phyloP scores from a whole-genome alignment of 2,888 invertebrate genomes.

The Disparrhopalites patrizii region DNA sequence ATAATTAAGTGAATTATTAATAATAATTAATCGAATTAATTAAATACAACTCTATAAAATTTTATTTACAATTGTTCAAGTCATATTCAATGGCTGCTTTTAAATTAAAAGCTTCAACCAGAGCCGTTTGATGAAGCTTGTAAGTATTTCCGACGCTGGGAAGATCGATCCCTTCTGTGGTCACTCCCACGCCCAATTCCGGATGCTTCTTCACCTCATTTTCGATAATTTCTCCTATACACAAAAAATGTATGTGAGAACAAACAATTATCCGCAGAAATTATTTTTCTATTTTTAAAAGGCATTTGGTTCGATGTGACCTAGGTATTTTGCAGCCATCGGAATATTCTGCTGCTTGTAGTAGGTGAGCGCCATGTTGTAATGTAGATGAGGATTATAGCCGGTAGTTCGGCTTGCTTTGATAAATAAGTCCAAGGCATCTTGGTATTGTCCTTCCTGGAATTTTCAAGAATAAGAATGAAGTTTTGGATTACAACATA shows the following conservation, averaged over 20 bases:
- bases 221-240: conserved; percentile 80
- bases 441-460: conserved; percentile 79
- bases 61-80: conserved; percentile 66
- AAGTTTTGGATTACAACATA: background rate
- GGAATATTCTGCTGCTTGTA: conserved; percentile 91
- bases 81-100: conserved; percentile 98
- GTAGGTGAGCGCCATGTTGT: conserved; percentile 92
- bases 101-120: conserved; percentile 96
- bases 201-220: conserved; percentile 94
- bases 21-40: background rate
- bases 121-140: conserved; percentile 88
- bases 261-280: background rate
- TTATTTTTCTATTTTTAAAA: background rate
- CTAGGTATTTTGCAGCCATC: conserved; percentile 86
- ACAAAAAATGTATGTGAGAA: background rate
- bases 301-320: conserved; percentile 52
- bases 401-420: conserved; percentile 82
- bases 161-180: conserved; percentile 86
- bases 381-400: conserved; percentile 85
- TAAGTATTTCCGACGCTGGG: conserved; percentile 94
- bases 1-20: background rate
- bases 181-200: conserved; percentile 94
- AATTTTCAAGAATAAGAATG: conserved; percentile 37
- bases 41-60: background rate
- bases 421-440: conserved; percentile 84